phyloP scores from a whole-genome alignment of 2,888 invertebrate genomes.

The Athripsodes cinereus region DNA sequence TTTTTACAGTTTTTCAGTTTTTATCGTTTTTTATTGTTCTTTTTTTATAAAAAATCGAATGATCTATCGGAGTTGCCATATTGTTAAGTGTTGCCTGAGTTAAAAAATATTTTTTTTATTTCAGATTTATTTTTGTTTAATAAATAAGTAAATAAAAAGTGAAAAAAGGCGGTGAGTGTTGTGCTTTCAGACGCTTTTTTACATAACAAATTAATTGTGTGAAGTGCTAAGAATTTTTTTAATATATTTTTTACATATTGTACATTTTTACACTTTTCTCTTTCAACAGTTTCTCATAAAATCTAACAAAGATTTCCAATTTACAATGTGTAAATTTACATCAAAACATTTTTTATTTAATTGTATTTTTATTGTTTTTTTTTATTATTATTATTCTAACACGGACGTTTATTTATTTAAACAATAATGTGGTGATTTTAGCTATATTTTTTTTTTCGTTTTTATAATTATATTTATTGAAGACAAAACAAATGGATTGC shows the following conservation, averaged over 20 bases:
- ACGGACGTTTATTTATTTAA: too few species aligned
- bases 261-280: not conserved
- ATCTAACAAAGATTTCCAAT: not conserved
- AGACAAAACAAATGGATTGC: too few species aligned
- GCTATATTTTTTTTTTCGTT: too few species aligned
- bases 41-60: not conserved
- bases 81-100: not conserved
- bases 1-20: not conserved
- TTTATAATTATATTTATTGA: too few species aligned
- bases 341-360: too few species aligned
- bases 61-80: not conserved
- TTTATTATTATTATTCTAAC: too few species aligned
- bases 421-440: too few species aligned
- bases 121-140: not conserved
- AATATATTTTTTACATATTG: not conserved
- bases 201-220: constrained; percentile 15
- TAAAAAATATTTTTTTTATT: not conserved
- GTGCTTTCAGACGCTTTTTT: constrained; percentile 11
- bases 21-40: not conserved
- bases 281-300: not conserved
- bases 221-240: constrained; percentile 1
- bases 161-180: constrained; percentile 13
- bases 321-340: too few species aligned
- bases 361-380: too few species aligned
- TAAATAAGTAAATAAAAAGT: constrained; percentile 12